A percentile compares a stretch with the other conserved stretches of the same genome.
Conservation (phyloP, 2,113 vertebrate species). For the Tragelaphus strepsiceros region DNA sequence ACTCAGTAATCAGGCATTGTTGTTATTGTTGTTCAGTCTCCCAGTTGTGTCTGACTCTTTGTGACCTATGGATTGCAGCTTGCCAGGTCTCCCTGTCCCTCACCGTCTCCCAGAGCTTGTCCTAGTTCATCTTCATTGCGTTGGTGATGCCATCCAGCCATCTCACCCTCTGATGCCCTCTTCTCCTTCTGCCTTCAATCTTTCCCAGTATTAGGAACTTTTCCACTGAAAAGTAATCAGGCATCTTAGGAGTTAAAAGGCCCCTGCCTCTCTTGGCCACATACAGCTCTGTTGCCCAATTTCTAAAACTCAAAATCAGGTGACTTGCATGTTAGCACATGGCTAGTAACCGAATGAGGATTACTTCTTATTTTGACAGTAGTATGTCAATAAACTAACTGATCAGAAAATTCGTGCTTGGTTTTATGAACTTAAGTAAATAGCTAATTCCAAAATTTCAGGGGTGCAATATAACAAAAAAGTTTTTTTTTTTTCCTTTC, state of each 20-base stretch:
- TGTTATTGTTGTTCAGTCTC: not conserved
- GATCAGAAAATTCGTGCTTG: not conserved
- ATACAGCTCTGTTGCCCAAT: not conserved
- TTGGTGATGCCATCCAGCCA: not conserved
- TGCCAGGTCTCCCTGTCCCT: not conserved
- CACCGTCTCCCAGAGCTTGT: not conserved
- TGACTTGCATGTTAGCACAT: not conserved
- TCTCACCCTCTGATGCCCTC: not conserved
- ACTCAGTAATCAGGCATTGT: not conserved
- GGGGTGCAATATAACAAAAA: not conserved
- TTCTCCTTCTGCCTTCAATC: not conserved
- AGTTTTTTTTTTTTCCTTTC: not conserved
- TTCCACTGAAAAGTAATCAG: not conserved
- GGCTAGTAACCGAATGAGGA: not conserved
- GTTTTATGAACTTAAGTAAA: not conserved
- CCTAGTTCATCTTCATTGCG: not conserved
- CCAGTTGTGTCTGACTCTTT: not conserved
- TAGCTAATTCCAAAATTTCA: not conserved
- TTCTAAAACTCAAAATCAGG: not conserved
- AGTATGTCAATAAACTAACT: not conserved
- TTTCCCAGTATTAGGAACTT: not conserved
- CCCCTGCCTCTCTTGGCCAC: not conserved
- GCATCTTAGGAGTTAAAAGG: not conserved
- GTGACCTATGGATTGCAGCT: not conserved
- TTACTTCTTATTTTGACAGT: not conserved